Conservation (phyloP, 2,113 vertebrate genomes). For the Corydoras sp. region DNA sequence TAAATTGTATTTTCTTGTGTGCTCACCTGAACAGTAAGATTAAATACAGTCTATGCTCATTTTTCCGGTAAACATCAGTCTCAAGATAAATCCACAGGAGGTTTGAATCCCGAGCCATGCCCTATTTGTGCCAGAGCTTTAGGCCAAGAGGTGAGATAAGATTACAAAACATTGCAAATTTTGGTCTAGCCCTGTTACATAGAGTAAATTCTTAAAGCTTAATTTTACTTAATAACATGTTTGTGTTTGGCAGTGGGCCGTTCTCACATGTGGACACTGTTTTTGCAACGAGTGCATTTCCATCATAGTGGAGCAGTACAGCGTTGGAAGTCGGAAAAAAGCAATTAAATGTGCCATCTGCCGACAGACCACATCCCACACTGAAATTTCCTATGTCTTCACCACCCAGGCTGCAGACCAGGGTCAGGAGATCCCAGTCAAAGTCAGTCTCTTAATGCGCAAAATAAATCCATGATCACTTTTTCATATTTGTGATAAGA, state of each 20-base stretch:
- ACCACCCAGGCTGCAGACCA: slow-evolving; percentile 79
- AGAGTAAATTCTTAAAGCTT: not conserved
- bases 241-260: slow-evolving; percentile 82
- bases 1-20: no score
- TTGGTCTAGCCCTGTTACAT: not conserved
- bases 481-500: no score
- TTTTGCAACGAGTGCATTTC: slow-evolving; percentile 94
- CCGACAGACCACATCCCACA: slow-evolving; percentile 88
- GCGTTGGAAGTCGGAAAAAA: slow-evolving; percentile 79
- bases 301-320: slow-evolving; percentile 95
- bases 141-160: slow-evolving; percentile 79
- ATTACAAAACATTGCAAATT: not conserved
- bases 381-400: slow-evolving; percentile 96
- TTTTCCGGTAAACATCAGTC: slow-evolving; percentile 64
- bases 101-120: slow-evolving; percentile 93
- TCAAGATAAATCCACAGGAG: slow-evolving; percentile 90
- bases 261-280: slow-evolving; percentile 93
- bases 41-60: not conserved
- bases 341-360: slow-evolving; percentile 96
- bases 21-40: no score
- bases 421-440: slow-evolving; percentile 89
- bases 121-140: slow-evolving; percentile 91
- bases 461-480: not conserved
- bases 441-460: slow-evolving; percentile 59
- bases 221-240: not conserved